Conservation (phyloP, 2,888 invertebrate species). For the Ormyrus thymus region DNA sequence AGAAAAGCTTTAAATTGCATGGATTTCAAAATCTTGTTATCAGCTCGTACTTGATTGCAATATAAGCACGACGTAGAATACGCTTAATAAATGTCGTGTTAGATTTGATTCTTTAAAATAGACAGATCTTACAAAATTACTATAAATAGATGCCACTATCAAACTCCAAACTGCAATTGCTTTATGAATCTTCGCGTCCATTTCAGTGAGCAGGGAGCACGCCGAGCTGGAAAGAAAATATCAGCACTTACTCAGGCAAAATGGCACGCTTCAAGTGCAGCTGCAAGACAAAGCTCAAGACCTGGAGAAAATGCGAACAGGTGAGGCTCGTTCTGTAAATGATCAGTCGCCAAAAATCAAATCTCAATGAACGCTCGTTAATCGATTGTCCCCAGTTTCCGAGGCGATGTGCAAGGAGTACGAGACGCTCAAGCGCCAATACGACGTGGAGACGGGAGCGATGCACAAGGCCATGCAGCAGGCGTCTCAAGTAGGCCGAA, state of each 20-base stretch:
- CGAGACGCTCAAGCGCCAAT: constrained; percentile 84
- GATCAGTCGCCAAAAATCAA: not conserved
- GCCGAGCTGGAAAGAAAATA: constrained; percentile 80
- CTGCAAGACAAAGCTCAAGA: constrained; percentile 81
- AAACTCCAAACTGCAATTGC: too few relatives aligned
- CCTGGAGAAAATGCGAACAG: constrained; percentile 77
- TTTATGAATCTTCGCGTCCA: too few relatives aligned
- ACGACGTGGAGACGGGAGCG: constrained; percentile 84
- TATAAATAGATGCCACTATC: too few relatives aligned
- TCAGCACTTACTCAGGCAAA: constrained; percentile 79
- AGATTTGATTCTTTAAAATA: too few relatives aligned
- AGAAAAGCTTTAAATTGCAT: too few relatives aligned
- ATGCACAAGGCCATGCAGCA: constrained; percentile 85
- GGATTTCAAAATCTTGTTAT: too few relatives aligned
- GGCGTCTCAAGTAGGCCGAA: constrained; percentile 74
- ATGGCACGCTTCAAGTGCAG: constrained; percentile 79
- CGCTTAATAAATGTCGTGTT: too few relatives aligned
- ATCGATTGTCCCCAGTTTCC: constrained; percentile 76
- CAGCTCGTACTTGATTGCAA: too few relatives aligned
- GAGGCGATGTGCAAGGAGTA: constrained; percentile 85
- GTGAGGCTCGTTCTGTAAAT: constrained; percentile 61
- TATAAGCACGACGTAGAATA: too few relatives aligned
- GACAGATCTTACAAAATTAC: too few relatives aligned
- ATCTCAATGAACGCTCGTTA: not conserved
- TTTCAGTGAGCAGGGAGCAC: constrained; percentile 76